These are phyloP conservation scores for Betta splendens DNA, from an alignment of 2,797 vertebrate species.

Conservation along the genomic window DNA sequence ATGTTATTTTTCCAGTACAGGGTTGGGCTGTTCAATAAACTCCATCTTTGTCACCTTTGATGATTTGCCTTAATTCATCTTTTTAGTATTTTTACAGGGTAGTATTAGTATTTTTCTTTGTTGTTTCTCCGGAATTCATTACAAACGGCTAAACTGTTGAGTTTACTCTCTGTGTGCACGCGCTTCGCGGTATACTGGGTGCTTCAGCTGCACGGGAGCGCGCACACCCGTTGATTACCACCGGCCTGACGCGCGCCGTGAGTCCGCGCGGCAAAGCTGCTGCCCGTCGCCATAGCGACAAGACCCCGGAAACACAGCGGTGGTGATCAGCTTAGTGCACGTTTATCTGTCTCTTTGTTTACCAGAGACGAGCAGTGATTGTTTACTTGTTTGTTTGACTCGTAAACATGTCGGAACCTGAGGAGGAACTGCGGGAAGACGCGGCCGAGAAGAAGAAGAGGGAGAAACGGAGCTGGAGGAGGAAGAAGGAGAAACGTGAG, in stretches of 20 bases:
- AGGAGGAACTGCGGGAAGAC: constrained; percentile 32
- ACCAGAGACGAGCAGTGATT: constrained; percentile 9
- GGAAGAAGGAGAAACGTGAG: constrained; percentile 18
- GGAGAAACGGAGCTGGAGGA: constrained; percentile 26
- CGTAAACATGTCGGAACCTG: constrained; percentile 55
- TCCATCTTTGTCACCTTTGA: too few relatives aligned
- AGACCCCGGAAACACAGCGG: constrained; percentile 63
- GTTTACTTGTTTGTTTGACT: constrained; percentile 24
- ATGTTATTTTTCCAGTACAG: too few relatives aligned
- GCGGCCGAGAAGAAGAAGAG: constrained; percentile 44
- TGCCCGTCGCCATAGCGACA: constrained; percentile 60
- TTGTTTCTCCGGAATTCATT: too few relatives aligned
- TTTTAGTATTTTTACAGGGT: not conserved
- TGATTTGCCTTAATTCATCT: too few relatives aligned
- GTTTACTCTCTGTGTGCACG: too few relatives aligned
- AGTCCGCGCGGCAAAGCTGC: constrained; percentile 20
- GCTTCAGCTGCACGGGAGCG: not conserved
- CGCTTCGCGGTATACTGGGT: constrained; percentile 4
- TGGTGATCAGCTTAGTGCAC: constrained; percentile 40
- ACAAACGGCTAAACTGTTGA: too few relatives aligned
- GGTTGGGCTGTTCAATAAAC: too few relatives aligned
- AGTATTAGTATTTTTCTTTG: too few relatives aligned
- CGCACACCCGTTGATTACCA: constrained; percentile 8
- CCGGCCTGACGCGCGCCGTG: constrained; percentile 20
- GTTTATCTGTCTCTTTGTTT: constrained; percentile 21